Conservation (phyloP, 2,113 vertebrate species). For the Ardeotis arabs region DNA sequence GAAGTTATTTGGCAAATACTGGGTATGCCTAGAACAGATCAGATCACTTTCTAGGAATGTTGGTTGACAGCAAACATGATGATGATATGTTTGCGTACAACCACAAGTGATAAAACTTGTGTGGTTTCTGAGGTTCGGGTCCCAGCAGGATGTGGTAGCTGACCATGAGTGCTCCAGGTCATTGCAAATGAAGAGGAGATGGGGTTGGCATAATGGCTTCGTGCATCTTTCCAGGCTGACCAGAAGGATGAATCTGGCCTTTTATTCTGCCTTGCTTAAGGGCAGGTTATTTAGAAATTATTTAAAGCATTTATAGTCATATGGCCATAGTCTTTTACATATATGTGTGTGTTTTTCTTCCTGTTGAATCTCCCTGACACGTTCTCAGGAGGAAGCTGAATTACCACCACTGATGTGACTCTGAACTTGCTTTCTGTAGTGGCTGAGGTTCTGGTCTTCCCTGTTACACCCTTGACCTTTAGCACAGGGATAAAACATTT, state of each 20-base stretch:
- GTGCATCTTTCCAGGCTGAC: neutral
- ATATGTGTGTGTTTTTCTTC: neutral
- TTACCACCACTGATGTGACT: neutral
- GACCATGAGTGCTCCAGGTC: neutral
- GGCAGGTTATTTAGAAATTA: neutral
- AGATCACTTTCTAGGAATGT: neutral
- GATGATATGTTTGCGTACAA: neutral
- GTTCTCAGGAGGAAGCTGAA: neutral
- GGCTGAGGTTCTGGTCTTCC: neutral
- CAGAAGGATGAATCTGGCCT: neutral
- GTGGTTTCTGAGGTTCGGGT: neutral
- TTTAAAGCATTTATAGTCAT: neutral
- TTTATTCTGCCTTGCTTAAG: neutral
- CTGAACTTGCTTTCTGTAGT: neutral
- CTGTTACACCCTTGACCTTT: neutral
- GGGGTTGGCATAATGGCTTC: neutral
- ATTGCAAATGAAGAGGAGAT: neutral
- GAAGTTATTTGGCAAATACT: neutral
- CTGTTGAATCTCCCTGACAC: neutral
- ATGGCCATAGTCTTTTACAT: neutral
- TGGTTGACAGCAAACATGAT: neutral
- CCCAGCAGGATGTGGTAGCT: neutral
- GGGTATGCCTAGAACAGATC: neutral
- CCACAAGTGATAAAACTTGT: neutral
- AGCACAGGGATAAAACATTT: neutral